These are phyloP conservation scores for Spodoptera frugiperda DNA, from an alignment of 1,140 invertebrate genomes.

Conservation along the genomic window DNA sequence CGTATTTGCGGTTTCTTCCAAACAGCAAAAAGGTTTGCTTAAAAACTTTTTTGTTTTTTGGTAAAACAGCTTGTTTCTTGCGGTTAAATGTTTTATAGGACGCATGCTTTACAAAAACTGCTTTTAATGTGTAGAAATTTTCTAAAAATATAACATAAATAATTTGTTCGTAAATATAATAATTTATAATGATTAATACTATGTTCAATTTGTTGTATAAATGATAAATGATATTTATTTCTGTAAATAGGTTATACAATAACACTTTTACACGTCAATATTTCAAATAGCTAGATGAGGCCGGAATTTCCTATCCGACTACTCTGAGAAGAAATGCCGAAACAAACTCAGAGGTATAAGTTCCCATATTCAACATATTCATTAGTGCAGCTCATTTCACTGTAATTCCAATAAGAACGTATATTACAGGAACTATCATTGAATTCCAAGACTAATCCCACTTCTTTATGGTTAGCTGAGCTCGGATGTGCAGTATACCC, in stretches of 20 bases:
- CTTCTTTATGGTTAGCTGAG: constrained; percentile 6
- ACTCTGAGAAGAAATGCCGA: no score
- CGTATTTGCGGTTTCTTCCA: constrained; percentile 54
- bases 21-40: constrained; percentile 14
- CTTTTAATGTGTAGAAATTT: no score
- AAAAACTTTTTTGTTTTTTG: constrained; percentile 12
- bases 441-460: background rate
- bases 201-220: no score
- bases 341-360: no score
- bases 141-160: no score
- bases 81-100: background rate
- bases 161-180: no score
- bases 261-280: no score
- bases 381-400: constrained; percentile 7
- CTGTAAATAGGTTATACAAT: no score
- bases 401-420: background rate
- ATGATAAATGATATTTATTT: no score
- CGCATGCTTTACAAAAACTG: background rate
- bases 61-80: constrained; percentile 5
- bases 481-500: constrained; percentile 1
- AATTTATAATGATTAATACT: no score
- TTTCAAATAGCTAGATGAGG: no score
- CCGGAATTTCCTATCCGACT: no score
- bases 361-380: background rate
- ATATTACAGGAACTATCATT: background rate